phyloP scores from a whole-genome alignment of 1,140 invertebrate genomes.

The Bombus terrestris region DNA sequence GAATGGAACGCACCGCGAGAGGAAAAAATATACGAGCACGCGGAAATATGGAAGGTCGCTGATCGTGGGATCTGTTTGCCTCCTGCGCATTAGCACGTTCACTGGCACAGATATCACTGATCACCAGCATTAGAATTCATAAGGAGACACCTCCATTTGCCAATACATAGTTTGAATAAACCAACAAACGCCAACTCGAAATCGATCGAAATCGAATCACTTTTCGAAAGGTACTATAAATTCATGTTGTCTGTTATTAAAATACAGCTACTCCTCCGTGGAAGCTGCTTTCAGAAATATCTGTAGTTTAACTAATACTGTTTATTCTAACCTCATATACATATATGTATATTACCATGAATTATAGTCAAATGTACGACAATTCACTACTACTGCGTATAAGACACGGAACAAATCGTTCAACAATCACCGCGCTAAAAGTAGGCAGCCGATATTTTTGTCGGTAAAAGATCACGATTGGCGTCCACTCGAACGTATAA shows the following conservation, averaged over 20 bases:
- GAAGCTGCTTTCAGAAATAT: no score
- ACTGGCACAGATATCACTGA: neutral
- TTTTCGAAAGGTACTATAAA: neutral
- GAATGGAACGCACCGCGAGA: conserved; percentile 12
- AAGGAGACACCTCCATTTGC: no score
- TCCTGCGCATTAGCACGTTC: neutral
- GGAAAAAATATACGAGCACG: neutral
- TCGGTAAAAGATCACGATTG: neutral
- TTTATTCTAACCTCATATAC: no score
- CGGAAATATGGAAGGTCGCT: neutral
- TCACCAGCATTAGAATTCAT: neutral
- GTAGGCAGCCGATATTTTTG: neutral
- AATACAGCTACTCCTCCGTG: no score
- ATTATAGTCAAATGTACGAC: no score
- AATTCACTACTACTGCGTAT: no score
- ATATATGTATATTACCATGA: no score
- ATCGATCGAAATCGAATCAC: neutral
- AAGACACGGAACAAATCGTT: neutral
- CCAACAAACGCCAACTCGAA: neutral
- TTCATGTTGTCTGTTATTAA: neutral
- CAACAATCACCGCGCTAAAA: neutral
- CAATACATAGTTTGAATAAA: neutral
- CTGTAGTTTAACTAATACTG: no score
- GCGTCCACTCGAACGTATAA: neutral
- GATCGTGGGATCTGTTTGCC: no score